These are phyloP conservation scores for Meganola albula DNA, from an alignment of 2,888 invertebrate genomes.

Conservation along the genomic window DNA sequence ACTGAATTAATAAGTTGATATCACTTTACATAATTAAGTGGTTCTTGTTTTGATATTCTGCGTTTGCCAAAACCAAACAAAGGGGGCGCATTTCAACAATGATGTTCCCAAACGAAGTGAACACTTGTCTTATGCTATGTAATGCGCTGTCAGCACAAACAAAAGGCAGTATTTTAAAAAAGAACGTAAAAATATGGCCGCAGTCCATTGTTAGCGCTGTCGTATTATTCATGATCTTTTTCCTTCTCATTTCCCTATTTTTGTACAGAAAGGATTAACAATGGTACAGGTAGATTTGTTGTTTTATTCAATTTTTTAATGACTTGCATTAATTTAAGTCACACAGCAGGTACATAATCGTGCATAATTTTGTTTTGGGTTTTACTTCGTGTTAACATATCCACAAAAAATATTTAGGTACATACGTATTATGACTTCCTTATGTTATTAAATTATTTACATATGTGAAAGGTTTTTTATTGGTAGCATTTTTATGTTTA, in stretches of 20 bases:
- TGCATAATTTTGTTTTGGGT: too few species aligned
- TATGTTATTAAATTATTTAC: too few species aligned
- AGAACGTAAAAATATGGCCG: constrained; percentile 67
- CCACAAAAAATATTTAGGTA: too few species aligned
- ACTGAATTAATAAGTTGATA: constrained; percentile 15
- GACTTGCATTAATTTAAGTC: constrained; percentile 38
- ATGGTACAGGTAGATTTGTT: constrained; percentile 54
- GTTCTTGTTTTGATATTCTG: constrained; percentile 25
- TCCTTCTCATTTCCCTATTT: constrained; percentile 69
- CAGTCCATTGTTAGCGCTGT: constrained; percentile 53
- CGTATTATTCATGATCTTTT: constrained; percentile 59
- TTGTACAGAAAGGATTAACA: constrained; percentile 70
- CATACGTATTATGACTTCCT: too few species aligned
- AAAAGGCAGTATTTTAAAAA: constrained; percentile 57
- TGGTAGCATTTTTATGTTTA: too few species aligned
- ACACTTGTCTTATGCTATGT: constrained; percentile 68
- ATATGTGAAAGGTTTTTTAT: too few species aligned
- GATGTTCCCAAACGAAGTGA: constrained; percentile 50
- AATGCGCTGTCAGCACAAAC: constrained; percentile 65
- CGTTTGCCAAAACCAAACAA: constrained; percentile 34
- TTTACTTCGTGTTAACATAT: too few species aligned
- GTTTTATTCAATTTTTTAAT: constrained; percentile 45
- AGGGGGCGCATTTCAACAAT: constrained; percentile 46
- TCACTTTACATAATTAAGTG: constrained; percentile 22
- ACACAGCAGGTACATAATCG: too few species aligned